phyloP scores from a whole-genome alignment of 1,140 invertebrate genomes.

The Papilio dardanus region DNA sequence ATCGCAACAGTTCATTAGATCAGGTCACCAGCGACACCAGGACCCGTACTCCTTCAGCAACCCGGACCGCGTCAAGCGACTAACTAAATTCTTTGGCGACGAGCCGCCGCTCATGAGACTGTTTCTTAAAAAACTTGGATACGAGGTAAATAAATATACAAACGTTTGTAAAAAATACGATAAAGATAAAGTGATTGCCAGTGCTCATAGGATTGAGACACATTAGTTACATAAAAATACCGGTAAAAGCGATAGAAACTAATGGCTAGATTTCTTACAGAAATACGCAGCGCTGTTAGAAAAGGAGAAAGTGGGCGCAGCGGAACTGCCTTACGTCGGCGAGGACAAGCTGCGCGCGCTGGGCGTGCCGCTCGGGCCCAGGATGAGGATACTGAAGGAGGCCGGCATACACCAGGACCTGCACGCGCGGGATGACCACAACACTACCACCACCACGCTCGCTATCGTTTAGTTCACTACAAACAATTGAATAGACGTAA shows the following conservation, averaged over 20 bases:
- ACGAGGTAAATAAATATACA: slow-evolving; percentile 87
- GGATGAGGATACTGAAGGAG: slow-evolving; percentile 94
- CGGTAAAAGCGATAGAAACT: too few relatives aligned
- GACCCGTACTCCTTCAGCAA: slow-evolving; percentile 89
- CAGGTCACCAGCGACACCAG: slow-evolving; percentile 61
- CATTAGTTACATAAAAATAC: neutral
- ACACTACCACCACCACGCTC: slow-evolving; percentile 70
- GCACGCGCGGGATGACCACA: slow-evolving; percentile 61
- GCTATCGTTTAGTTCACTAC: slow-evolving; percentile 67
- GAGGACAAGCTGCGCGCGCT: slow-evolving; percentile 95
- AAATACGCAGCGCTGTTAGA: slow-evolving; percentile 95
- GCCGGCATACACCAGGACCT: slow-evolving; percentile 85
- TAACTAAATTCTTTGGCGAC: slow-evolving; percentile 96
- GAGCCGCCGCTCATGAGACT: slow-evolving; percentile 94
- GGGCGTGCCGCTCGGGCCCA: slow-evolving; percentile 94
- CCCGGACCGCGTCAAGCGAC: slow-evolving; percentile 91
- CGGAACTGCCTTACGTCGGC: slow-evolving; percentile 95
- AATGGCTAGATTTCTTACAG: slow-evolving; percentile 79
- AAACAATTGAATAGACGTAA: too few relatives aligned
- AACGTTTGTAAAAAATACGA: neutral
- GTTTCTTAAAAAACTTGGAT: slow-evolving; percentile 95
- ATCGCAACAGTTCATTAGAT: slow-evolving; percentile 71
- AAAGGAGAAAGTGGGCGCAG: slow-evolving; percentile 94
- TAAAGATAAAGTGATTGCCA: neutral
- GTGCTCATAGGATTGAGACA: neutral